phyloP scores from a whole-genome alignment of 2,113 vertebrate species.

The Jacana jacana region DNA sequence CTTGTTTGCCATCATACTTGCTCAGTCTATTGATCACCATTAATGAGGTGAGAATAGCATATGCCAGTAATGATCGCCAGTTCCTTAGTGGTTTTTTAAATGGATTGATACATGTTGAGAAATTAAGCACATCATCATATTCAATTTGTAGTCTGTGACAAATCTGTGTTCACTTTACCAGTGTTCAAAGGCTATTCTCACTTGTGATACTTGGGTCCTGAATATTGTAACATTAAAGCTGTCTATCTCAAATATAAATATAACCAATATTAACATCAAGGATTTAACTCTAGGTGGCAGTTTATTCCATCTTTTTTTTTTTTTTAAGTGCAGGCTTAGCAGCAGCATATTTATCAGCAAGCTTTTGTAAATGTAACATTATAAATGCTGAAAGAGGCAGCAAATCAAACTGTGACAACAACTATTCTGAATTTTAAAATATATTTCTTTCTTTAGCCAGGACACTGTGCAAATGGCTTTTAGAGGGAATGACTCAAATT shows the following conservation, averaged over 20 bases:
- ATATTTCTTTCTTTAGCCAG: not conserved
- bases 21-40: not conserved
- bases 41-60: not conserved
- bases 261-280: conserved; percentile 8
- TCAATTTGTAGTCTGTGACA: not conserved
- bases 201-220: not conserved
- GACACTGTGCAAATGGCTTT: not conserved
- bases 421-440: not conserved
- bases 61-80: not conserved
- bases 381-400: not conserved
- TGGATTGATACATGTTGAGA: not conserved
- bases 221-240: not conserved
- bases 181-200: not conserved
- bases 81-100: not conserved
- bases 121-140: not conserved
- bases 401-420: not conserved
- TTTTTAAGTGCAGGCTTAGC: not conserved
- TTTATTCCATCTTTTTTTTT: conserved; percentile 71
- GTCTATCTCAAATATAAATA: not conserved
- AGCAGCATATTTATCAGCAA: not conserved
- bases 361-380: not conserved
- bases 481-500: not conserved
- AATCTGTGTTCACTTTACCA: not conserved
- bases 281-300: conserved; percentile 80
- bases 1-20: not conserved